Evolutionary conservation across 2,113 vertebrate genomes (phyloP), one percentile per base, ranked within the genome.

Genomic region (Aphelocoma coerulescens): DNA sequence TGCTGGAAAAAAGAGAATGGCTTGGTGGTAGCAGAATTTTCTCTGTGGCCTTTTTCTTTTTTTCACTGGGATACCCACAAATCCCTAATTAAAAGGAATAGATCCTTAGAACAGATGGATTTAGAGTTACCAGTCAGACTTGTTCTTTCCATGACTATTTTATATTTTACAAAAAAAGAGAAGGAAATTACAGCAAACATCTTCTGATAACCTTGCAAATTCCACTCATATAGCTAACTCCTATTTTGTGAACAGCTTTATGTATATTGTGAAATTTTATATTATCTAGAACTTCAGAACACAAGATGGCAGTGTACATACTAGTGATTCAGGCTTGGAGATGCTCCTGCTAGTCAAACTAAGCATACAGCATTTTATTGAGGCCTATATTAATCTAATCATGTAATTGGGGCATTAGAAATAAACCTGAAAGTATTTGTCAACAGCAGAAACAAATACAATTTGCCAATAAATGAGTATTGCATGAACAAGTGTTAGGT

Each of bases 301-400:
- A 97, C 95, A 93, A 93, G 96, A 96, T 96, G 95, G 95, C 92
- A 96, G 95, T 89, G 88, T 82, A 58, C 19, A 39, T 87, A 87
- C 69, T 73, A 87, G 49, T 51, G 61, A 93, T 66, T 79, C 88
- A 85, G 83, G 66, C 44, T 78, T 91, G 2, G 5, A 84, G 59
- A 58, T 80, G 35, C 32, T 80, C 16, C 90, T 84, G 32, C 72
- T 66, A 68, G 19, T 85, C 61, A 80, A 72, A 89, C 20, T 33
- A 39, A 86, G 37, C 73, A 69, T 44, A 9, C 54, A 87, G 72
- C 37, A 69, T 94, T 89, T 91, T 89, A 89, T 89, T 89, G 81
- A 66, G 39, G 69, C 61, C 51, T 85, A 18, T 85, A 85, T 93
- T 91, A 92, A 88, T 91, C 74, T 80, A 67, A 69, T 87, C 13